Conservation (phyloP, 2,797 vertebrate genomes). For the Galaxias olidus region DNA sequence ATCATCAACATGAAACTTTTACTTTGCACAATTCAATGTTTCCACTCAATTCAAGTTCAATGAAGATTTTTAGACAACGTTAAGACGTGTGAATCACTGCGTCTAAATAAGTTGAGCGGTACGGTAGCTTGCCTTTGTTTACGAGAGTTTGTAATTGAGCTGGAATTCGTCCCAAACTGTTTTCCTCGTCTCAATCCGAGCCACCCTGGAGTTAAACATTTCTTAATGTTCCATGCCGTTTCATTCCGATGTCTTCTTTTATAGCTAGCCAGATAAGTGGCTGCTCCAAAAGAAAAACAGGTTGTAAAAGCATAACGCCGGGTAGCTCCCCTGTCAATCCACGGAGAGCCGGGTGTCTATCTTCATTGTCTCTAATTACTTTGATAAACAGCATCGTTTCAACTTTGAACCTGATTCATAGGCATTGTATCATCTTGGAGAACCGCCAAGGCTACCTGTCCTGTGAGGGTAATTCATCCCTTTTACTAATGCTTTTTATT, state of each 20-base stretch:
- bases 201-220: slow-evolving; percentile 47
- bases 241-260: slow-evolving; percentile 36
- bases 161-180: not conserved
- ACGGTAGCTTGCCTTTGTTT: too few relatives aligned
- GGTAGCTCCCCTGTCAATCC: slow-evolving; percentile 35
- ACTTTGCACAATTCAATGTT: too few relatives aligned
- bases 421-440: slow-evolving; percentile 47
- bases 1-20: too few relatives aligned
- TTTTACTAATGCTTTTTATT: slow-evolving; percentile 42
- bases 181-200: slow-evolving; percentile 6
- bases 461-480: slow-evolving; percentile 39
- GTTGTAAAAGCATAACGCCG: slow-evolving; percentile 62
- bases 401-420: slow-evolving; percentile 74
- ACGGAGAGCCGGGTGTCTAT: slow-evolving; percentile 50
- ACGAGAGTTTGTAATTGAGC: too few relatives aligned
- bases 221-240: slow-evolving; percentile 52
- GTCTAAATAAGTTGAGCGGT: too few relatives aligned
- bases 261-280: slow-evolving; percentile 48
- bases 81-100: too few relatives aligned
- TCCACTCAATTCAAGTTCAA: too few relatives aligned
- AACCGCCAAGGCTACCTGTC: slow-evolving; percentile 42
- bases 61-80: too few relatives aligned
- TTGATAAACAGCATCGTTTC: slow-evolving; percentile 65
- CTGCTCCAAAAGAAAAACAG: slow-evolving; percentile 58
- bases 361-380: slow-evolving; percentile 60